These are phyloP conservation scores for Celastrina argiolus DNA, from an alignment of 2,888 invertebrate genomes.

Conservation along the genomic window DNA sequence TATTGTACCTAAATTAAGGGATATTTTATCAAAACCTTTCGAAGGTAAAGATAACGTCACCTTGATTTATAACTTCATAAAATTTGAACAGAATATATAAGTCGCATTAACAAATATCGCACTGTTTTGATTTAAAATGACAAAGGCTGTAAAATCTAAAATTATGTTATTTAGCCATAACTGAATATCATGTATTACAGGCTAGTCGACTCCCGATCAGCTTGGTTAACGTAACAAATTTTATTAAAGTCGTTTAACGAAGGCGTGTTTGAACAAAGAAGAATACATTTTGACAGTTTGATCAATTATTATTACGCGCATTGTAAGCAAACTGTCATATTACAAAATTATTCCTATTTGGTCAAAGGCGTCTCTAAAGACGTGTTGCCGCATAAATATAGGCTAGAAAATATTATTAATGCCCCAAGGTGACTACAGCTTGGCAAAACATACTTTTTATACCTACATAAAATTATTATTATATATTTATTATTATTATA, in stretches of 20 bases:
- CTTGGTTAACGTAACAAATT: not conserved
- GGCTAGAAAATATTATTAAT: not conserved
- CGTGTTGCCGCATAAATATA: not conserved
- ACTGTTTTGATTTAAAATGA: not conserved
- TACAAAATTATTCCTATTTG: not conserved
- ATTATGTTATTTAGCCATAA: not conserved
- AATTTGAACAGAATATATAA: no score
- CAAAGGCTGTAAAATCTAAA: not conserved
- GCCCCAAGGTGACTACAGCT: not conserved
- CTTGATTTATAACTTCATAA: not conserved
- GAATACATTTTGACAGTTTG: not conserved
- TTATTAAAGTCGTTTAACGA: not conserved
- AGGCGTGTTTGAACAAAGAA: not conserved
- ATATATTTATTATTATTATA: no score
- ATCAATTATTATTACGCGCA: not conserved
- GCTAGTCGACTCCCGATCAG: constrained; percentile 8
- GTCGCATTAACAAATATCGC: not conserved
- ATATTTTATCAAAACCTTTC: not conserved
- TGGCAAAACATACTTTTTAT: not conserved
- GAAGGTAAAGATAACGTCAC: no score
- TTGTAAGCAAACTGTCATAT: not conserved
- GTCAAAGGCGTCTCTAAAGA: not conserved
- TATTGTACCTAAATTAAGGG: not conserved
- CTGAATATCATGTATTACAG: not conserved
- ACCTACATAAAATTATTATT: no score